A percentile compares a stretch with the other conserved stretches of the same genome.
Evolutionary conservation across 2,888 invertebrate species (phyloP).

Genomic region (Plemyria rubiginata): DNA sequence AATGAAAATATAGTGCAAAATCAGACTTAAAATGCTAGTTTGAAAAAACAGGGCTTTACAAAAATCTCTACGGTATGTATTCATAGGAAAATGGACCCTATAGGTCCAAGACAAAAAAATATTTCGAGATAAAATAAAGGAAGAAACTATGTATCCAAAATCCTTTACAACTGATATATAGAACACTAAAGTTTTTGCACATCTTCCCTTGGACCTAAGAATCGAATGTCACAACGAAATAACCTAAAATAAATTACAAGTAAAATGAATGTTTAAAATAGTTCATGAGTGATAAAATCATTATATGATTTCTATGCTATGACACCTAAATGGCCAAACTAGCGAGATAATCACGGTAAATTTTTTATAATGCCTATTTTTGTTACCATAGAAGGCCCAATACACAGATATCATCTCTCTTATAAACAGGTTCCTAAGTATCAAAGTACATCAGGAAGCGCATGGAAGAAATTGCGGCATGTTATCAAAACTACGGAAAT

Average conservation of each 20-base stretch:
- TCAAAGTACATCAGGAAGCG: background rate
- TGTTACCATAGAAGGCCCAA: background rate
- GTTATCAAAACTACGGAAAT: slow-evolving; percentile 1
- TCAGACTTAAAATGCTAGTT: too few species aligned
- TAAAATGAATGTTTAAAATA: background rate
- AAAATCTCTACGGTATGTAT: background rate
- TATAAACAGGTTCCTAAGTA: slow-evolving; percentile 6
- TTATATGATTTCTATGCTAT: slow-evolving; percentile 13
- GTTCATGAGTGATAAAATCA: slow-evolving; percentile 12
- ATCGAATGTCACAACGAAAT: slow-evolving; percentile 28
- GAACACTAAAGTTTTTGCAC: slow-evolving; percentile 14
- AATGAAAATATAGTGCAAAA: background rate
- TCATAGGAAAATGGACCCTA: slow-evolving; percentile 25
- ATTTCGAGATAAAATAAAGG: slow-evolving; percentile 28
- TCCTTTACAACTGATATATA: slow-evolving; percentile 13
- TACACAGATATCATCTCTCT: slow-evolving; percentile 3
- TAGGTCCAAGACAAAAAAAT: slow-evolving; percentile 29
- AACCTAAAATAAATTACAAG: slow-evolving; percentile 19
- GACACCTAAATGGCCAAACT: background rate
- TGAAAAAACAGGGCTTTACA: too few species aligned
- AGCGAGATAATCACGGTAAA: background rate
- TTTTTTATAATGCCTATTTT: background rate
- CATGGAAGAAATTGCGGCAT: slow-evolving; percentile 4
- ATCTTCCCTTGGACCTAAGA: slow-evolving; percentile 30
- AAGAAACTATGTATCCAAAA: slow-evolving; percentile 16